Evolutionary conservation across 2,797 vertebrate species (phyloP), one percentile per base, ranked within the genome.

Genomic region (Sebastes iracundus): DNA sequence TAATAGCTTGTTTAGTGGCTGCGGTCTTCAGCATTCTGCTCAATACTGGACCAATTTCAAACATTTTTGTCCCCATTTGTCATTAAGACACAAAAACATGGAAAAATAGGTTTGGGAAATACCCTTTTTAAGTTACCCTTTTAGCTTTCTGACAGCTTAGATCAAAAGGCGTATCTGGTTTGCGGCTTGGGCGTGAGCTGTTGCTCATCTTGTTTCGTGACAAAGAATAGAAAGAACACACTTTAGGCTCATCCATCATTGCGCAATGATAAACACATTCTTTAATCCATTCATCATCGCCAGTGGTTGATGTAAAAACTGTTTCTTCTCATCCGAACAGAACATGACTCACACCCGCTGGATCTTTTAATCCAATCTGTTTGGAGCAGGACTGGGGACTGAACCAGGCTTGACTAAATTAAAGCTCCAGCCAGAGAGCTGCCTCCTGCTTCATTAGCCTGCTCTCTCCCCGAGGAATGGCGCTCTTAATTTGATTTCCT

Each of bases 311-410:
- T 52, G 58, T 64, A 16, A 72, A 77, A 58, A 60, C 71, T 53
- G 71, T 81, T 85, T 83, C 28, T 83, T 86, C 78, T 88, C 64
- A 66, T 75, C 52, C 6, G 81, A 82, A 83, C 81, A 88, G 79
- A 86, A 46, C 77, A 79, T 66, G 75, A 82, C 83, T 90, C 81
- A 83, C 56, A 71, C 58, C 25, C 46, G 58, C 75, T 76, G 83
- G 77, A 82, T 79, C 35, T 82, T 76, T 80, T 90, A 93, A 94
- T 94, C 49, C 80, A 90, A 93, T 93, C 70, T 82, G 79, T 71
- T 52, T 8, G 72, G 64, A 79, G 78, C 88, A 88, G 87, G 79
- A 68, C 81, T 49, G 59, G 27, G 28, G 65, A 55, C 75, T 90
- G 77, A 91, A 79, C 53, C 76, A 72, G 82, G 72, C 72, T 73